Evolutionary conservation across 2,888 invertebrate species (phyloP).

Genomic region (Tinea semifulvella): DNA sequence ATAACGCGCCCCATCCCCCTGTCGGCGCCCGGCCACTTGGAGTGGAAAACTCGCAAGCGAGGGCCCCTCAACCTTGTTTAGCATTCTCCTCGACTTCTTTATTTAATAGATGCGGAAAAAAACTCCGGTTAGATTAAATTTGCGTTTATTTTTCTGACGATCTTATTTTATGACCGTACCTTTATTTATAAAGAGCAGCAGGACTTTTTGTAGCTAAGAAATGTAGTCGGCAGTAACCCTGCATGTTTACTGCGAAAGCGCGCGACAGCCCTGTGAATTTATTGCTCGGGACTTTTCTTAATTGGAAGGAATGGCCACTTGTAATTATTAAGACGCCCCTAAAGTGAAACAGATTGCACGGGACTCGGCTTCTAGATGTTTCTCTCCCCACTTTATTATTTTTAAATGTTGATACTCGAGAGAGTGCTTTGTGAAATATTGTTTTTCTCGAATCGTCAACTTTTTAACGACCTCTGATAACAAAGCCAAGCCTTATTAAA

Average conservation of each 20-base stretch:
- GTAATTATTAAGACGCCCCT: conserved; percentile 66
- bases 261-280: conserved; percentile 58
- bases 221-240: neutral
- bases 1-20: conserved; percentile 35
- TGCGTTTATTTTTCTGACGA: conserved; percentile 50
- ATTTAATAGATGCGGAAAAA: conserved; percentile 64
- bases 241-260: conserved; percentile 20
- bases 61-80: conserved; percentile 65
- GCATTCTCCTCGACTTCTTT: conserved; percentile 65
- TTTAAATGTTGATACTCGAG: conserved; percentile 11
- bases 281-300: conserved; percentile 64
- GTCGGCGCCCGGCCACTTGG: conserved; percentile 48
- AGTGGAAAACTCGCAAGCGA: conserved; percentile 64
- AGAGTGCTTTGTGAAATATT: conserved; percentile 7
- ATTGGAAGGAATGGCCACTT: conserved; percentile 67
- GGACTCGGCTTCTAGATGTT: conserved; percentile 39
- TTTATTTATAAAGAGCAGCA: conserved; percentile 1
- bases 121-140: conserved; percentile 61
- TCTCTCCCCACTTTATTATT: conserved; percentile 19
- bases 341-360: conserved; percentile 66
- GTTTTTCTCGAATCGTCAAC: conserved; percentile 10
- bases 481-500: neutral
- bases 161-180: conserved; percentile 20
- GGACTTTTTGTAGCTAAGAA: neutral
- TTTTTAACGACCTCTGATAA: conserved; percentile 1